Percentiles rank a stretch among this genome's conserved stretches.
Evolutionary conservation across 2,113 vertebrate species (phyloP).

Genomic region (Melanerpes formicivorus): DNA sequence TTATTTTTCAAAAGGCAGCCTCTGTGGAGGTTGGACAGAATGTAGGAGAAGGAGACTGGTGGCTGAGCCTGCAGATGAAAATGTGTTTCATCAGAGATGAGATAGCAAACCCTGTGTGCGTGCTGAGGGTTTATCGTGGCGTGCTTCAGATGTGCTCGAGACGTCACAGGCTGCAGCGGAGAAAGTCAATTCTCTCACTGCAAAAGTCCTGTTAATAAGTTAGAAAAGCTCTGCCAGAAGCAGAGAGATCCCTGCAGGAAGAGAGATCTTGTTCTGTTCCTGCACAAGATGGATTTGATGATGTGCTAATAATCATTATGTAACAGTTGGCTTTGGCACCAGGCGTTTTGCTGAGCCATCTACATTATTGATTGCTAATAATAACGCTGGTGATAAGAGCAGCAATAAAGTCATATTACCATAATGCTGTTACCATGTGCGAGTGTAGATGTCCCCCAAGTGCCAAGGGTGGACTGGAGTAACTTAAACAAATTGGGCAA

Average conservation of each 20-base stretch:
- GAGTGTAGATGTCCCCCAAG: not conserved
- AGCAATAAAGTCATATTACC: not conserved
- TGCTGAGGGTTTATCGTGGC: not conserved
- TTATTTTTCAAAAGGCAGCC: not conserved
- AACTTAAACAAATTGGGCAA: not conserved
- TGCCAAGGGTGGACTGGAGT: not conserved
- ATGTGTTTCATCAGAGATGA: not conserved
- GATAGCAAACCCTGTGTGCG: not conserved
- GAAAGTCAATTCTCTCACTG: constrained; percentile 1
- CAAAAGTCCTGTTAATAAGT: not conserved
- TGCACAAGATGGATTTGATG: not conserved
- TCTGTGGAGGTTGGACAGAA: not conserved
- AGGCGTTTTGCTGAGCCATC: not conserved
- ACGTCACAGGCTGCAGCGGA: not conserved
- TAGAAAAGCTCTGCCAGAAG: not conserved
- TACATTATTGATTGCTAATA: not conserved
- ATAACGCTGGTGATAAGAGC: not conserved
- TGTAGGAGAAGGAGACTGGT: not conserved
- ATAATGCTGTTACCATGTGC: not conserved
- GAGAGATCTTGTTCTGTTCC: not conserved
- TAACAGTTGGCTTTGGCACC: not conserved
- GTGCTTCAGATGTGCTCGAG: not conserved
- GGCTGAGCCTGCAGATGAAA: constrained; percentile 18
- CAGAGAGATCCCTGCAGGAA: not conserved
- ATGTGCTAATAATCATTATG: not conserved